Evolutionary conservation across 2,113 vertebrate genomes (phyloP).

Genomic region (Climacteris rufus): DNA sequence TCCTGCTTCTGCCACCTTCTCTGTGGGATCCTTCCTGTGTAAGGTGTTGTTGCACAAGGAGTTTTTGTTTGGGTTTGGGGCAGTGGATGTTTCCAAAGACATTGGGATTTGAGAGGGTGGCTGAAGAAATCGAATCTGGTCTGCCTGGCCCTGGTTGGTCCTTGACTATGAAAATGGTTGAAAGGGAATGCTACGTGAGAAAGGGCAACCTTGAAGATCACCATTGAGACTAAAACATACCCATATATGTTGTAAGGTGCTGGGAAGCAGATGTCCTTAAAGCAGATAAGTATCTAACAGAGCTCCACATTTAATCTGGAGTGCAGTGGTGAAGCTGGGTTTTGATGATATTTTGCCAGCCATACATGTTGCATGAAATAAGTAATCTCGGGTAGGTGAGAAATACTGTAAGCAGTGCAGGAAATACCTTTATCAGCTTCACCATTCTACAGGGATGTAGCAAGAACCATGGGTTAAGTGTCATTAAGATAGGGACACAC

Average conservation of each 20-base stretch:
- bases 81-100: fast-evolving
- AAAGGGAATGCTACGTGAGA: neutral
- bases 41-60: fast-evolving
- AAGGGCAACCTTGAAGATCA: too few relatives aligned
- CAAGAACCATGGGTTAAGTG: neutral
- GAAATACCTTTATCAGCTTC: neutral
- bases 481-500: neutral
- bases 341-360: neutral
- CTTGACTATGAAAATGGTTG: neutral
- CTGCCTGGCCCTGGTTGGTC: neutral
- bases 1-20: neutral
- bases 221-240: neutral
- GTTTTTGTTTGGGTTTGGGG: neutral
- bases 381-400: neutral
- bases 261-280: neutral
- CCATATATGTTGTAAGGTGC: neutral
- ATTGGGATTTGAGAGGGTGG: neutral
- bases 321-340: neutral
- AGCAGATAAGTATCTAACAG: neutral
- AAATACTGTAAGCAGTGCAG: neutral
- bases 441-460: neutral
- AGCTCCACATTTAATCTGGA: neutral
- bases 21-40: neutral
- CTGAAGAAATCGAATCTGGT: neutral
- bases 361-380: neutral